Base-by-base conservation (phyloP, 2,888 invertebrate species). In the Neoscelio sp. region DNA sequence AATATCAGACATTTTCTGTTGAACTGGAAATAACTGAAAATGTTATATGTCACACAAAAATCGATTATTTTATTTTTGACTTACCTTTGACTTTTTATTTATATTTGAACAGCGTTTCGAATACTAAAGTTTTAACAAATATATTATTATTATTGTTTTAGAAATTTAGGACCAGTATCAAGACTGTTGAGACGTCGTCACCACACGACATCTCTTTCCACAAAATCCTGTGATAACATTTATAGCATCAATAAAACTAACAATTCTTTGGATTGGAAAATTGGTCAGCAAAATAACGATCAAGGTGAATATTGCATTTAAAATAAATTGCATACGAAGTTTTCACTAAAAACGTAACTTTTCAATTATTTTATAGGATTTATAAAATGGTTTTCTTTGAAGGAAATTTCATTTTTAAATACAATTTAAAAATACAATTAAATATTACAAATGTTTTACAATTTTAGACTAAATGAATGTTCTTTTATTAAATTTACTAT, bases 151-250 rank as follows among this genome's bases (percentile, higher is more conserved):
- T 12, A 17, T 62, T 30, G 42, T 83, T 86, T 20, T 77, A 90
- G 90, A 84, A 89, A 87, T 78, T 83, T 89, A 86, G 89, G 89
- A 86, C 89, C 90, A 87, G 89, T 90, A 65, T 89, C 89, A 83
- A 88, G 88, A 85, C 86, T 90, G 82, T 81, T 90, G 73, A 88
- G 86, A 83, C 90, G 90, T 84, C 89, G 90, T 48, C 88, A 89
- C 64, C 87, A 85, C 23, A 82, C 87, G 81, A 85, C 89, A 26
- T 88, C 85, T 85, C 89, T 88, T 80, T 86, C 89, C 64, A 90
- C 90, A 18, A 90, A 89, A 87, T 90, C 90, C 87, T 90, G 90
- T 89, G 90, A 90, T 89, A 90, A 89, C 85, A 89, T 90, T 87
- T 89, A 89, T 87, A 89, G 84, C 82, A 87, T 89, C 74, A 87